Evolutionary conservation across 1,140 invertebrate species (phyloP).

Genomic region (Aphelinus certus): DNA sequence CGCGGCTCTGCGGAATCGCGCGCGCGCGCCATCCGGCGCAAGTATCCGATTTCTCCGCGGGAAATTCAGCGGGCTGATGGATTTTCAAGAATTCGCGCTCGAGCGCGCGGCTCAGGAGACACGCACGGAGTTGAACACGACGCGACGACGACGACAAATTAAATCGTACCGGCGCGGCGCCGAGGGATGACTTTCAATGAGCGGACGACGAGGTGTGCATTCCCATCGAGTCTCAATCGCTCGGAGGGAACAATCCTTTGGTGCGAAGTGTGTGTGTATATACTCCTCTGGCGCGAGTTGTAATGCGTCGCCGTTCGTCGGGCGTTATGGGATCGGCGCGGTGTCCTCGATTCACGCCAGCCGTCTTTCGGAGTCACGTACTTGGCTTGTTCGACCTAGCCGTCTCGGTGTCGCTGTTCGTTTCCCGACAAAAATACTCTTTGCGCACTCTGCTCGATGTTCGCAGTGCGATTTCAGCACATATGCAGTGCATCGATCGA

Average conservation of each 20-base stretch:
- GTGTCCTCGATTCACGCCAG: background rate
- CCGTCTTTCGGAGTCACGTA: too few species aligned
- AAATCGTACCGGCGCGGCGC: background rate
- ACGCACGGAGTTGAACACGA: background rate
- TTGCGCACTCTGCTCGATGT: too few species aligned
- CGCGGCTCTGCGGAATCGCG: background rate
- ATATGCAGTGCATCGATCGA: too few species aligned
- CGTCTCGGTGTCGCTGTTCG: too few species aligned
- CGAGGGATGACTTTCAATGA: constrained; percentile 24
- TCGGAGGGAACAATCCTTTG: constrained; percentile 15
- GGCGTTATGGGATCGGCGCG: constrained; percentile 1
- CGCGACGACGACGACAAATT: constrained; percentile 3
- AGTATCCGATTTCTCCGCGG: constrained; percentile 36
- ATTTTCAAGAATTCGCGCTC: background rate
- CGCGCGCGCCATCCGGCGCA: background rate
- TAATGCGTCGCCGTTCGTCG: background rate
- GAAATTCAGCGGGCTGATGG: background rate
- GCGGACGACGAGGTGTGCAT: background rate
- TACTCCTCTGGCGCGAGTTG: background rate
- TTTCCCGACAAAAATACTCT: too few species aligned
- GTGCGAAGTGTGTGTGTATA: background rate
- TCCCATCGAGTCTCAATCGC: background rate
- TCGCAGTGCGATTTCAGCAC: too few species aligned
- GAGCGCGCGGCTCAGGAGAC: background rate
- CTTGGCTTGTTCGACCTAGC: too few species aligned